Evolutionary conservation across 1,140 invertebrate species (phyloP), one percentile per base, ranked within the genome.

Genomic region (Paramacrobiotus metropolitanus): DNA sequence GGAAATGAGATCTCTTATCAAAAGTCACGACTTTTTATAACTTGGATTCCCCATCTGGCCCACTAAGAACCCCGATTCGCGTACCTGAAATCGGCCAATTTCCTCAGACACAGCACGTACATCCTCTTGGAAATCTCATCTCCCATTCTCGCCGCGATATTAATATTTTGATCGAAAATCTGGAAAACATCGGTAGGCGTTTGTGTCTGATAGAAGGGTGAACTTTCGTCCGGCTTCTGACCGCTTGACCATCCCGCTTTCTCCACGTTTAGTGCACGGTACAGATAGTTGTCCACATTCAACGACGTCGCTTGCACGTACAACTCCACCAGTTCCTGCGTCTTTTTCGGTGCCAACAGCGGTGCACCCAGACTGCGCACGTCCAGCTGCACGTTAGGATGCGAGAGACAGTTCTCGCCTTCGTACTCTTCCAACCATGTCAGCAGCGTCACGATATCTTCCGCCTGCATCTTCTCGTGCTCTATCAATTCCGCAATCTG

Each of bases 361-460:
- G 48, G 48, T 20, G 15, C 48, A 28, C 48, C 48, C 15, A 55
- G 48, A 20, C 15, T 20, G 4, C 4, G 4, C 15, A 55, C 48
- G 24, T 55, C 24, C 15, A 55, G 15, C 48, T 55, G 48, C 15
- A 55, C 48, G 48, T 55, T 15, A 4, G 48, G 48, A 24, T 28
- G 15, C 48, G 15, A 15, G 24, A 55, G 48, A 24, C 48, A 55
- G 9, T 15, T 28, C 24, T 15, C 15, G 15, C 48, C 48, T 28
- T 68, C 71, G 67, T 79, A 79, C 45, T 66, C 67, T 62, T 74
- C 71, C 1, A 90, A 82, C 93, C 93, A 97, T 0, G 83, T 84
- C 1, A 98, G 73, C 24, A 97, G 72, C 0, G 91, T 88, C 0
- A 97, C 89, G 74, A 91, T 89, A 73, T 97, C 94, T 73, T 95